Evolutionary conservation across 2,888 invertebrate species (phyloP), one percentile per base, ranked within the genome.

Genomic region (Napeogenes inachia): DNA sequence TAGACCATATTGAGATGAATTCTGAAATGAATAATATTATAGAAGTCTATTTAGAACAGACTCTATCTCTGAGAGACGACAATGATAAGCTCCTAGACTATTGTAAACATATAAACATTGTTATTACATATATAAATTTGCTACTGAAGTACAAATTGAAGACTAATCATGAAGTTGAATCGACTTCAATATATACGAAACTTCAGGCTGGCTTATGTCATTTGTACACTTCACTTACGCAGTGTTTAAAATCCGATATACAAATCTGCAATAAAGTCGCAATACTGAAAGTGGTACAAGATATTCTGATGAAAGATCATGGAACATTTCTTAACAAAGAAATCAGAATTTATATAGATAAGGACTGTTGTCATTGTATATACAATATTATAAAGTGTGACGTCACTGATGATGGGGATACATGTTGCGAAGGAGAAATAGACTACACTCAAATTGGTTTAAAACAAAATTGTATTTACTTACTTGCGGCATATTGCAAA

Each of bases 401-500:
- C 63, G 66, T 71, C 38, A 63, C 70, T 10, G 77, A 81, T 13
- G 83, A 84, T 35, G 78, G 75, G 2, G 82, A 83, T 8, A 59
- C 75, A 2, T 72, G 73, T 8, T 77, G 75, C 42, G 80, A 78
- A 64, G 79, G 83, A 53, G 85, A 87, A 42, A 73, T 76, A 3
- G 83, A 87, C 64, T 74, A 79, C 60, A 80, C 77, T 61, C 67
- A 72, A 21, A 73, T 75, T 12, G 75, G 77, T 46, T 70, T 88
- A 38, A 89, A 83, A 71, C 80, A 82, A 59, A 77, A 80, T 56
- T 81, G 84, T 63, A 74, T 87, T 5, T 75, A 76, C 58, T 68
- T 85, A 8, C 71, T 91, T 12, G 83, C 87, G 5, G 81, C 84
- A 3, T 90, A 85, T 69, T 88, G 89, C 67, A 79, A 77, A 59